Conservation (phyloP, 2,113 vertebrate species). For the Dolichallabes microphthalmus region DNA sequence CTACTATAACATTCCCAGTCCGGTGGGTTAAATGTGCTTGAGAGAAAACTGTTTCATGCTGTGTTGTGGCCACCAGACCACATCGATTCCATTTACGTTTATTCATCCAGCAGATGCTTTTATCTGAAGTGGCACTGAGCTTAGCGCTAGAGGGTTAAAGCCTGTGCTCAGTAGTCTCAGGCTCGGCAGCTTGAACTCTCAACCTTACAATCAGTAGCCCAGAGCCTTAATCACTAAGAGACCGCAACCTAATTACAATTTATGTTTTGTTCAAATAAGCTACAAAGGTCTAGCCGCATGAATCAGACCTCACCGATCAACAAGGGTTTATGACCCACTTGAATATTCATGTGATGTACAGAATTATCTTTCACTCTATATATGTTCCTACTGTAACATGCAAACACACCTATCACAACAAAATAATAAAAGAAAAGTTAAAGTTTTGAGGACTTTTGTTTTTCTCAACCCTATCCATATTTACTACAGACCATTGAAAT, state of each 20-base stretch:
- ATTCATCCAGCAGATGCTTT: slow-evolving; percentile 8
- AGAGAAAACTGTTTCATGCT: slow-evolving; percentile 17
- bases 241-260: neutral
- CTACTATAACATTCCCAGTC: neutral
- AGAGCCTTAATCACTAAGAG: neutral
- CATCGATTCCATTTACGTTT: slow-evolving; percentile 6
- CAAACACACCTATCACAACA: neutral
- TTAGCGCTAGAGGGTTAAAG: neutral
- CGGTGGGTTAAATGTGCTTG: neutral
- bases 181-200: neutral
- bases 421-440: neutral
- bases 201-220: neutral
- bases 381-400: neutral
- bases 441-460: neutral
- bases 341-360: no score
- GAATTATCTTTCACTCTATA: neutral
- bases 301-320: neutral
- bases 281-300: neutral
- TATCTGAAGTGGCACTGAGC: neutral
- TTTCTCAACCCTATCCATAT: neutral
- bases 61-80: slow-evolving; percentile 13
- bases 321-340: neutral
- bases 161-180: neutral
- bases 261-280: neutral
- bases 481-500: neutral